Conservation (phyloP, 2,113 vertebrate species). For the Tyrannus savana region DNA sequence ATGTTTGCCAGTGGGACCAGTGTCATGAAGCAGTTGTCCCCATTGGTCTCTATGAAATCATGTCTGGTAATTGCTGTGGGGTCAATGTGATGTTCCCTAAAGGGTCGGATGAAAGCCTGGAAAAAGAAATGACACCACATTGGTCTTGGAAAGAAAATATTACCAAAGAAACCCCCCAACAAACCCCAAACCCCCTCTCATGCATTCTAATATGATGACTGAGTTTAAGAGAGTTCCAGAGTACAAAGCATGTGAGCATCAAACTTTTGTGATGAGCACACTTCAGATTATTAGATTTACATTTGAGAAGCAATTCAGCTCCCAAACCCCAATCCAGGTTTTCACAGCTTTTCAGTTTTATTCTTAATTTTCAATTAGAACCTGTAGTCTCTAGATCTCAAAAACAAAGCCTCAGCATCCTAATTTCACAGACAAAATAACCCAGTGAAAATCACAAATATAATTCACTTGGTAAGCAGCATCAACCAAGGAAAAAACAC, state of each 20-base stretch:
- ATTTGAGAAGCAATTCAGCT: neutral
- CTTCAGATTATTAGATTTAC: neutral
- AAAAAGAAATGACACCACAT: neutral
- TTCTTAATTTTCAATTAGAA: neutral
- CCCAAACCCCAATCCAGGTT: neutral
- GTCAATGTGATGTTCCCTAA: conserved; percentile 98
- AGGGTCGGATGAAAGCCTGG: conserved; percentile 96
- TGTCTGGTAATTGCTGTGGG: conserved; percentile 97
- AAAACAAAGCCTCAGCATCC: neutral
- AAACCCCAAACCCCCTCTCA: neutral
- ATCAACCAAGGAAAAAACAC: neutral
- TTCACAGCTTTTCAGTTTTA: neutral
- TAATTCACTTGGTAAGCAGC: neutral
- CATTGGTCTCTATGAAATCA: conserved; percentile 98
- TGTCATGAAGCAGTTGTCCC: conserved; percentile 97
- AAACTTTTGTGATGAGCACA: neutral
- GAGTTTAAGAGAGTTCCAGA: neutral
- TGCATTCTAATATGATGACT: neutral
- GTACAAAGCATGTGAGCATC: neutral
- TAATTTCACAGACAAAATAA: neutral
- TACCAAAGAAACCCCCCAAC: accelerated
- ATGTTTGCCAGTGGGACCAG: conserved; percentile 89
- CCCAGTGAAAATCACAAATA: neutral
- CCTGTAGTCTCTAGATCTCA: neutral
- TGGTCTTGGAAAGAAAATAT: neutral